Conservation (phyloP, 2,888 invertebrate species). For the Nasonia oneida region DNA sequence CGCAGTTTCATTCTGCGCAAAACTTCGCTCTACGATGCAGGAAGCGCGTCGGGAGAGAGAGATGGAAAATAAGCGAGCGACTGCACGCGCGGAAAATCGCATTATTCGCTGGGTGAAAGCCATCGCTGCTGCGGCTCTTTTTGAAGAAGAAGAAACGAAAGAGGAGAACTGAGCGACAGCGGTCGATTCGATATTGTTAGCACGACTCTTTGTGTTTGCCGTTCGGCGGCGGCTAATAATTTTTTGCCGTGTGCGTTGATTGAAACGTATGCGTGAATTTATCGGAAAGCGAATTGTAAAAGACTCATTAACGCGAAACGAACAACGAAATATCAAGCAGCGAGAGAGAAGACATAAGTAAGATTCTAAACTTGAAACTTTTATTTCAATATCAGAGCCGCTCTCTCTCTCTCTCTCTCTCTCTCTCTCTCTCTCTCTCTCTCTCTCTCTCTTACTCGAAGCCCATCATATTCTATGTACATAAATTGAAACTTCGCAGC, state of each 20-base stretch:
- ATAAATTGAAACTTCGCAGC: constrained; percentile 5
- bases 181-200: constrained; percentile 5
- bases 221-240: background rate
- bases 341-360: background rate
- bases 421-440: too few species aligned
- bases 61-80: background rate
- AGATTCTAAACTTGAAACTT: background rate
- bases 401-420: background rate
- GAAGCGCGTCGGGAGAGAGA: background rate
- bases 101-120: constrained; percentile 19
- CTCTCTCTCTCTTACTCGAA: background rate
- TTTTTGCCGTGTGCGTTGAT: background rate
- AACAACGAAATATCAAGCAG: background rate
- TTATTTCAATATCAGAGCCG: constrained; percentile 20
- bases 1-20: constrained; percentile 29
- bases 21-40: constrained; percentile 36
- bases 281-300: background rate
- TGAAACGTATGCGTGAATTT: background rate
- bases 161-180: background rate
- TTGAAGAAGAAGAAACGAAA: background rate
- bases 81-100: constrained; percentile 11
- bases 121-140: background rate
- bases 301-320: background rate
- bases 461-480: background rate
- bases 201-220: background rate